These are phyloP conservation scores for Trichomycterus rosablanca DNA, from an alignment of 2,113 vertebrate genomes.

Conservation along the genomic window DNA sequence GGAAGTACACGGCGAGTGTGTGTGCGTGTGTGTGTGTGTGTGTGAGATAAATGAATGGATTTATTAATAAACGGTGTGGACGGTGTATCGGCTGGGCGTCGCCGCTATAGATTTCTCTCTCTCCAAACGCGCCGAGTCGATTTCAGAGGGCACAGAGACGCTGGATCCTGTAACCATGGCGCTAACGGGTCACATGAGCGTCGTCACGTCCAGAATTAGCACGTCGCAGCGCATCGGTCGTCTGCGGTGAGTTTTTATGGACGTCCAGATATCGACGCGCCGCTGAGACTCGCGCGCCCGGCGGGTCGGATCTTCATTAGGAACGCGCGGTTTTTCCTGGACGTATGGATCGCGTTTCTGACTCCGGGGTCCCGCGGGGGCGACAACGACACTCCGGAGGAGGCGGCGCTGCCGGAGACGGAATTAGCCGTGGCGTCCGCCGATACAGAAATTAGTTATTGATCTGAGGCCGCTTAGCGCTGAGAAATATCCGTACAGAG, in stretches of 20 bases:
- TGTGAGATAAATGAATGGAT: slow-evolving; percentile 26
- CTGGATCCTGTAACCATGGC: slow-evolving; percentile 47
- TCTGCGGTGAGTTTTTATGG: slow-evolving; percentile 56
- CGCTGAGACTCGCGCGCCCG: slow-evolving; percentile 55
- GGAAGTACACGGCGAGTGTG: too few species aligned
- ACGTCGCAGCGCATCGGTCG: too few species aligned
- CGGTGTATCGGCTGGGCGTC: slow-evolving; percentile 54
- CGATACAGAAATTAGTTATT: slow-evolving; percentile 32
- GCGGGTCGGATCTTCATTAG: slow-evolving; percentile 54
- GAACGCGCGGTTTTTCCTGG: slow-evolving; percentile 48
- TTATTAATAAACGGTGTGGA: slow-evolving; percentile 59
- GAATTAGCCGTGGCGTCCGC: slow-evolving; percentile 19
- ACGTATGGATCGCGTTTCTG: slow-evolving; percentile 50
- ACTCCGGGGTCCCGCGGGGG: slow-evolving; percentile 42
- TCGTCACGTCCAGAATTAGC: slow-evolving; percentile 53
- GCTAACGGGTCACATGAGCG: slow-evolving; percentile 65
- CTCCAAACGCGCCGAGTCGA: slow-evolving; percentile 67
- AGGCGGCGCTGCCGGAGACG: slow-evolving; percentile 17
- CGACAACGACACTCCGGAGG: slow-evolving; percentile 45
- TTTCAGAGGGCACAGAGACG: slow-evolving; percentile 46
- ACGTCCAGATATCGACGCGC: slow-evolving; percentile 59
- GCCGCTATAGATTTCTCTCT: slow-evolving; percentile 64
- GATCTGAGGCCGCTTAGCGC: slow-evolving; percentile 26
- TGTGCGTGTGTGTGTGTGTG: too few species aligned
- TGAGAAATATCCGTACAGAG: not conserved